Conservation (phyloP, 2,113 vertebrate genomes). For the Alexandromys fortis region DNA sequence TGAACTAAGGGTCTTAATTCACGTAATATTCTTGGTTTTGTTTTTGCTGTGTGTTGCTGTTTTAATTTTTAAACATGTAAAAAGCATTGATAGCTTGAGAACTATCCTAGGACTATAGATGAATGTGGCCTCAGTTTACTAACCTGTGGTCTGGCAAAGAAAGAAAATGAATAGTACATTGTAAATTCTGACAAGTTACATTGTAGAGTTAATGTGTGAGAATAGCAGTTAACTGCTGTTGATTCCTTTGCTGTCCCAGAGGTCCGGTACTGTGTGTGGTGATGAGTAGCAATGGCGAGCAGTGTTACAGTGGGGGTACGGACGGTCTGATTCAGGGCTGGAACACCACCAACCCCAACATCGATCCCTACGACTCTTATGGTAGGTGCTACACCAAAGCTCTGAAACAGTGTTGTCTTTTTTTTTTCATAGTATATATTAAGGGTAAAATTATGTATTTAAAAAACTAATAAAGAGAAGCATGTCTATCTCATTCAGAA, state of each 20-base stretch:
- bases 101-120: neutral
- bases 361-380: slow-evolving; percentile 98
- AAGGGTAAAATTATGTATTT: slow-evolving; percentile 25
- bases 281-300: slow-evolving; percentile 97
- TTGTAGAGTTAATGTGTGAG: neutral
- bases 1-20: neutral
- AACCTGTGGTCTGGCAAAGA: neutral
- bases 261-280: slow-evolving; percentile 97
- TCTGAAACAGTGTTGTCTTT: neutral
- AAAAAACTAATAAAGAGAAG: slow-evolving; percentile 13
- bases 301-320: slow-evolving; percentile 97
- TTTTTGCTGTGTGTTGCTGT: neutral
- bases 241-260: slow-evolving; percentile 82
- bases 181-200: slow-evolving; percentile 1
- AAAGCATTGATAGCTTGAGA: slow-evolving; percentile 3
- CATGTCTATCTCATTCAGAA: slow-evolving; percentile 6
- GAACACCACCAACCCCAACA: slow-evolving; percentile 96
- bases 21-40: neutral
- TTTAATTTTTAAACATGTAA: neutral
- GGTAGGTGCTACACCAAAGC: slow-evolving; percentile 83
- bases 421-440: neutral
- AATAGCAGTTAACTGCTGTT: neutral
- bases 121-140: neutral
- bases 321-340: slow-evolving; percentile 97
- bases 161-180: slow-evolving; percentile 21